phyloP scores from a whole-genome alignment of 1,140 invertebrate genomes.

The Listronotus bonariensis region DNA sequence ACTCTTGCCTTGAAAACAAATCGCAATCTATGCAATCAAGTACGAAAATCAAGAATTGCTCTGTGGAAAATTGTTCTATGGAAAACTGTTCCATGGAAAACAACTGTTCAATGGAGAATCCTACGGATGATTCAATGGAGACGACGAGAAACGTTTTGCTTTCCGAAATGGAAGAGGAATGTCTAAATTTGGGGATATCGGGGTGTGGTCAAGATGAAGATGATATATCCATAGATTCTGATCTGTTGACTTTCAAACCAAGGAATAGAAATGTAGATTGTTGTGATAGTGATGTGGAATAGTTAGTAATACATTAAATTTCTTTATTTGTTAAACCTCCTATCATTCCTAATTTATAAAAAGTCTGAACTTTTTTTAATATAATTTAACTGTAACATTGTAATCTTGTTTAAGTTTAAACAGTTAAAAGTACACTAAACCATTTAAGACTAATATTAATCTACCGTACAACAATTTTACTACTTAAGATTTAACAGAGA shows the following conservation, averaged over 20 bases:
- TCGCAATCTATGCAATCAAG: background rate
- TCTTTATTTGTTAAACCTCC: too few species aligned
- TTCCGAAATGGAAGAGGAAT: conserved; percentile 28
- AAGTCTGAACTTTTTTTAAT: too few species aligned
- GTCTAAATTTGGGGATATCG: conserved; percentile 15
- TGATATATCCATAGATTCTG: conserved; percentile 50
- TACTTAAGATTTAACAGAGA: too few species aligned
- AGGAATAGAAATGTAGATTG: conserved; percentile 8
- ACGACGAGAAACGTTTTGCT: conserved; percentile 24
- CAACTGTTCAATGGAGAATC: conserved; percentile 8
- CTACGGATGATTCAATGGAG: conserved; percentile 28
- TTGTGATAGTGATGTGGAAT: background rate
- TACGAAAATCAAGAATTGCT: background rate
- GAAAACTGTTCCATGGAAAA: conserved; percentile 5
- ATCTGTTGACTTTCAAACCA: conserved; percentile 50
- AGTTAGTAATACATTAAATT: background rate
- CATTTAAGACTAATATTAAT: too few species aligned
- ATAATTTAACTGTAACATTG: too few species aligned
- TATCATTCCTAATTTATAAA: too few species aligned
- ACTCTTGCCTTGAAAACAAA: background rate
- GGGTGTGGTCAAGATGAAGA: conserved; percentile 28
- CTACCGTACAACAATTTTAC: too few species aligned
- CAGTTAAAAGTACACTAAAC: too few species aligned
- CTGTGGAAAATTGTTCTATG: conserved; percentile 1
- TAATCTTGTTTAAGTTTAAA: too few species aligned